Evolutionary conservation across 2,888 invertebrate species (phyloP).

Genomic region (Dicranocentrus wangi): DNA sequence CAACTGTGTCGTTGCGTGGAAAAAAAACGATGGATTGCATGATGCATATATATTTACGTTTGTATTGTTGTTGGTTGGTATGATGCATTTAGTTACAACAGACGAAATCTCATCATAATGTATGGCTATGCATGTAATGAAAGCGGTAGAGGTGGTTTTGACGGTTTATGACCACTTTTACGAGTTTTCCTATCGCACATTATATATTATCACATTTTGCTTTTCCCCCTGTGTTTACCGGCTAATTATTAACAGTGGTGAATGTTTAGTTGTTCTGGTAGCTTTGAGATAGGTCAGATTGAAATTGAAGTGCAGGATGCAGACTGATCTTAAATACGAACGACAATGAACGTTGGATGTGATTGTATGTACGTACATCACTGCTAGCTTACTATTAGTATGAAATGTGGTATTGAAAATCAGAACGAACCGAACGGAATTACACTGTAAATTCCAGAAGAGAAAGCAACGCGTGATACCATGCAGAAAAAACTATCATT

Average conservation of each 20-base stretch:
- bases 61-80: background rate
- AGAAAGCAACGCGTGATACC: background rate
- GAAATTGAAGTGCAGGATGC: background rate
- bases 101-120: background rate
- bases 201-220: background rate
- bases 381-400: background rate
- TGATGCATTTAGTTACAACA: background rate
- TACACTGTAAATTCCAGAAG: background rate
- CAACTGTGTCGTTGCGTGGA: constrained; percentile 2
- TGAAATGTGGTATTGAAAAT: background rate
- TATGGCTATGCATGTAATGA: background rate
- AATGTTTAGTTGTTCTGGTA: too few species aligned
- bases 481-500: background rate
- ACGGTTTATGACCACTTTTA: constrained; percentile 34
- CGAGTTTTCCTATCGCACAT: constrained; percentile 1
- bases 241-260: too few species aligned
- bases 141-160: constrained; percentile 26
- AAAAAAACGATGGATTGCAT: background rate
- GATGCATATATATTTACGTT: background rate
- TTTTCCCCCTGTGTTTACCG: background rate
- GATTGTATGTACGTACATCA: background rate
- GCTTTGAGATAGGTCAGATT: background rate
- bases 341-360: background rate
- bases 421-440: background rate
- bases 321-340: too few species aligned